Percentiles rank a stretch among this genome's conserved stretches.
These are phyloP conservation scores for Armadillidium nasatum DNA, from an alignment of 1,140 invertebrate species.

Conservation along the genomic window DNA sequence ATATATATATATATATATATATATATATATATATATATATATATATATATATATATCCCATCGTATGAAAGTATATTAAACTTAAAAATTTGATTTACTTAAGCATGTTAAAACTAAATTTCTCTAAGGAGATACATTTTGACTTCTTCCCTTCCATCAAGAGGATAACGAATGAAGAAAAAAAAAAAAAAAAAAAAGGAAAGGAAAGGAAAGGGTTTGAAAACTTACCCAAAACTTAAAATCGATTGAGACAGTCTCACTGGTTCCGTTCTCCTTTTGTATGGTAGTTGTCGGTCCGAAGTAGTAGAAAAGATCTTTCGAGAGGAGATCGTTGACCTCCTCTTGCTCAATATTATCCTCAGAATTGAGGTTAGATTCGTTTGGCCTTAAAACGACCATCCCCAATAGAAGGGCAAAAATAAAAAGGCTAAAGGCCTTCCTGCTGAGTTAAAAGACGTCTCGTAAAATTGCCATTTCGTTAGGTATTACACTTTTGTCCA, in stretches of 20 bases:
- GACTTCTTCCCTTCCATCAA: no score
- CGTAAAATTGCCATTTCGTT: no score
- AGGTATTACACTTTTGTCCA: no score
- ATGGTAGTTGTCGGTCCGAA: slow-evolving; percentile 28
- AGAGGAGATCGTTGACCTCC: slow-evolving; percentile 16
- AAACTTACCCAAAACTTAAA: slow-evolving; percentile 37
- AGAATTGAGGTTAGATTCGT: neutral
- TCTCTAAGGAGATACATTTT: no score
- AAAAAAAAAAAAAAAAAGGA: slow-evolving; percentile 25
- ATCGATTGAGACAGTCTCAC: slow-evolving; percentile 37
- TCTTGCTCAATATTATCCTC: neutral
- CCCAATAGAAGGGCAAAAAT: no score
- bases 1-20: slow-evolving; percentile 10
- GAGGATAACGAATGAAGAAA: no score
- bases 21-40: slow-evolving; percentile 7
- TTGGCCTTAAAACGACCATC: slow-evolving; percentile 1
- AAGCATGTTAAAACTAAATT: no score
- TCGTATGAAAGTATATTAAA: no score
- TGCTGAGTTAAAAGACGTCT: no score
- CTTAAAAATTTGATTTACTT: no score
- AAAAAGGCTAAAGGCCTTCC: no score
- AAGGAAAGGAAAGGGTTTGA: slow-evolving; percentile 25
- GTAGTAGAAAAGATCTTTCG: slow-evolving; percentile 25
- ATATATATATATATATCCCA: neutral
- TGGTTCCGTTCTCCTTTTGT: slow-evolving; percentile 29